Percentiles rank a stretch among this genome's conserved stretches.
phyloP scores from a whole-genome alignment of 2,797 vertebrate species.

The Allobates femoralis region DNA sequence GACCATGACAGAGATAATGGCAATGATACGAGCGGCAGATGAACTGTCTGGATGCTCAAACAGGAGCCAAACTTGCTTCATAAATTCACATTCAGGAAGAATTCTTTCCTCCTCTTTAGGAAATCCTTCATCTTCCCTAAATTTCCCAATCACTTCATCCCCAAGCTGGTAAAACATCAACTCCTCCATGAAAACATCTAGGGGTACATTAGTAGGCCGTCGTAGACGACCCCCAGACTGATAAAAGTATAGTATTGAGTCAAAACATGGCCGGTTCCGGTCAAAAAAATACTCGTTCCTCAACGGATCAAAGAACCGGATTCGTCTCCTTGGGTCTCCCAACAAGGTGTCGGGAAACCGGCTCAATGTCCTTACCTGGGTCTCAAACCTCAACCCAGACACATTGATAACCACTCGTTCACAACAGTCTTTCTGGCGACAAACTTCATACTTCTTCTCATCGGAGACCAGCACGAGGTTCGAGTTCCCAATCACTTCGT shows the following conservation, averaged over 20 bases:
- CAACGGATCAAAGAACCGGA: constrained; percentile 88
- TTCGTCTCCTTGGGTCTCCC: constrained; percentile 83
- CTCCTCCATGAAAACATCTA: constrained; percentile 94
- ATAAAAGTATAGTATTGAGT: constrained; percentile 94
- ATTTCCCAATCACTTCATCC: constrained; percentile 81
- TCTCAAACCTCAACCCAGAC: constrained; percentile 90
- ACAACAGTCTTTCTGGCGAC: constrained; percentile 71
- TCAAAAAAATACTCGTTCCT: constrained; percentile 92
- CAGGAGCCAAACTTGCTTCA: constrained; percentile 86
- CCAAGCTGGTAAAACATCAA: constrained; percentile 91
- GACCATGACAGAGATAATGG: constrained; percentile 92
- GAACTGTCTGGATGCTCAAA: constrained; percentile 95
- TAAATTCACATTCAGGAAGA: constrained; percentile 79
- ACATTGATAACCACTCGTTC: constrained; percentile 91
- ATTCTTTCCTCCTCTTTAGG: constrained; percentile 79
- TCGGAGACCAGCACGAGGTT: constrained; percentile 27
- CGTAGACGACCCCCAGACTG: constrained; percentile 89
- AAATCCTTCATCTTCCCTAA: constrained; percentile 91
- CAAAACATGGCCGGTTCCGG: constrained; percentile 89
- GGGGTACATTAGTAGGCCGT: constrained; percentile 85
- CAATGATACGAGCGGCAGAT: constrained; percentile 84
- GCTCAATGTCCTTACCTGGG: constrained; percentile 84
- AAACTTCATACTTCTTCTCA: constrained; percentile 51
- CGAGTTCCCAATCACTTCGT: constrained; percentile 51
- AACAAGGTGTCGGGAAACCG: constrained; percentile 91